Evolutionary conservation across 1,140 invertebrate species (phyloP).

Genomic region (Drosophila seguyi): DNA sequence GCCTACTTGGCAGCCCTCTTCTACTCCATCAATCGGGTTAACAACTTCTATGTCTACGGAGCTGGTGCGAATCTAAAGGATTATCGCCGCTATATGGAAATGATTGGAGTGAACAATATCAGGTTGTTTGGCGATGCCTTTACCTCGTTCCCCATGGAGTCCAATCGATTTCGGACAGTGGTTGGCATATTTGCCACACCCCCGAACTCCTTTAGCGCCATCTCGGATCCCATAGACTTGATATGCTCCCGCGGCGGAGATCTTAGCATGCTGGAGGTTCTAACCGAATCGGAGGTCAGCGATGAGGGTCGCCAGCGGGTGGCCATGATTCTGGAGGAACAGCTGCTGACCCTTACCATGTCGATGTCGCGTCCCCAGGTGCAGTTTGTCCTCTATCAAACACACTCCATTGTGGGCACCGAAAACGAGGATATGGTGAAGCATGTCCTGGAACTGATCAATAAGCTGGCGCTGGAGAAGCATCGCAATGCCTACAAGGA

Average conservation of each 20-base stretch:
- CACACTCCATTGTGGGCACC: conserved; percentile 88
- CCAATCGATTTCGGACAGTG: conserved; percentile 88
- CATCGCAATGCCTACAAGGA: conserved; percentile 85
- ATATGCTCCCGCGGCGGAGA: conserved; percentile 89
- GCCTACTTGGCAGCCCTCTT: conserved; percentile 91
- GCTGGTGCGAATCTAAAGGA: conserved; percentile 85
- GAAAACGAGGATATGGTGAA: conserved; percentile 89
- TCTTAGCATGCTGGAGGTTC: conserved; percentile 88
- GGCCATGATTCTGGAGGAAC: conserved; percentile 88
- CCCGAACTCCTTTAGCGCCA: conserved; percentile 91
- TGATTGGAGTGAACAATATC: conserved; percentile 87
- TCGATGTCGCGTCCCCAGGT: conserved; percentile 90
- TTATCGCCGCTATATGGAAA: conserved; percentile 86
- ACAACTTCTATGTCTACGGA: conserved; percentile 87
- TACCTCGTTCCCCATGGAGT: conserved; percentile 87
- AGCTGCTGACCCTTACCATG: conserved; percentile 88
- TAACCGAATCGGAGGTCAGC: conserved; percentile 89
- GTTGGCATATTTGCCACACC: conserved; percentile 91
- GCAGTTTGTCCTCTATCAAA: conserved; percentile 90
- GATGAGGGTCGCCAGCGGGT: conserved; percentile 87
- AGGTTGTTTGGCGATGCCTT: conserved; percentile 87
- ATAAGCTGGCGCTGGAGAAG: conserved; percentile 87
- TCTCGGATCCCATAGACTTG: conserved; percentile 90
- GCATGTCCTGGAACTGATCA: conserved; percentile 87
- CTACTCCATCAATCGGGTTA: conserved; percentile 87